Evolutionary conservation across 30 jellyfish, hydroid and myxozoan genomes (phyloP).

Genomic region (Cassiopea xamachana): DNA sequence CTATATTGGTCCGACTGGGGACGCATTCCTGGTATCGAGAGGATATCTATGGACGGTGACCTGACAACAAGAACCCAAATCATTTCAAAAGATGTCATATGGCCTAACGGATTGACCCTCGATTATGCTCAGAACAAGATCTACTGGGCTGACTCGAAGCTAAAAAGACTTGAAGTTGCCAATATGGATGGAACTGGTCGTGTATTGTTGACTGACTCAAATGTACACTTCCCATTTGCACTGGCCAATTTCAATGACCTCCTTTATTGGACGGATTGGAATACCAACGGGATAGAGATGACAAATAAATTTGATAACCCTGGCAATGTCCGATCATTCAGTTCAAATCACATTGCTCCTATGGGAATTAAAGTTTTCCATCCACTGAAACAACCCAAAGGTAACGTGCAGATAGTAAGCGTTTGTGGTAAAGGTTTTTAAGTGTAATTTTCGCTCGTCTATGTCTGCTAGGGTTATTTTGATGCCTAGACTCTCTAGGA

Average conservation of each 20-base stretch:
- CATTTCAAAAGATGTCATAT: slow-evolving; percentile 61
- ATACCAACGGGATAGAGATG: slow-evolving; percentile 58
- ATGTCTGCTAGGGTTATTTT: neutral
- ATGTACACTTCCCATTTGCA: slow-evolving; percentile 78
- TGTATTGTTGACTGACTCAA: slow-evolving; percentile 33
- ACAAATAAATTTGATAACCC: slow-evolving; percentile 48
- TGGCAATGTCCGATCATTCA: slow-evolving; percentile 16
- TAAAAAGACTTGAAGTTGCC: slow-evolving; percentile 82
- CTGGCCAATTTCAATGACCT: slow-evolving; percentile 73
- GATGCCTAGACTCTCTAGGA: too few relatives aligned
- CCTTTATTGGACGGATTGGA: slow-evolving; percentile 95
- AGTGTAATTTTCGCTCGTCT: neutral
- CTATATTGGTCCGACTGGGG: slow-evolving; percentile 99
- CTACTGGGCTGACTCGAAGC: slow-evolving; percentile 94
- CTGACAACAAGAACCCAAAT: slow-evolving; percentile 72
- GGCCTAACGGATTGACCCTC: slow-evolving; percentile 97
- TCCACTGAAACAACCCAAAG: slow-evolving; percentile 75
- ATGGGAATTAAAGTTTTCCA: slow-evolving; percentile 83
- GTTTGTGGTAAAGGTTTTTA: neutral
- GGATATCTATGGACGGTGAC: slow-evolving; percentile 96
- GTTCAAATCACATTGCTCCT: slow-evolving; percentile 69
- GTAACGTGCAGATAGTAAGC: slow-evolving; percentile 11
- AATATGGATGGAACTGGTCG: slow-evolving; percentile 84
- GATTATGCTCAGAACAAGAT: slow-evolving; percentile 86
- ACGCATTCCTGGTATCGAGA: slow-evolving; percentile 77